These are phyloP conservation scores for Heteromormyrus szaboi DNA, from an alignment of 2,797 vertebrate species.

Conservation along the genomic window DNA sequence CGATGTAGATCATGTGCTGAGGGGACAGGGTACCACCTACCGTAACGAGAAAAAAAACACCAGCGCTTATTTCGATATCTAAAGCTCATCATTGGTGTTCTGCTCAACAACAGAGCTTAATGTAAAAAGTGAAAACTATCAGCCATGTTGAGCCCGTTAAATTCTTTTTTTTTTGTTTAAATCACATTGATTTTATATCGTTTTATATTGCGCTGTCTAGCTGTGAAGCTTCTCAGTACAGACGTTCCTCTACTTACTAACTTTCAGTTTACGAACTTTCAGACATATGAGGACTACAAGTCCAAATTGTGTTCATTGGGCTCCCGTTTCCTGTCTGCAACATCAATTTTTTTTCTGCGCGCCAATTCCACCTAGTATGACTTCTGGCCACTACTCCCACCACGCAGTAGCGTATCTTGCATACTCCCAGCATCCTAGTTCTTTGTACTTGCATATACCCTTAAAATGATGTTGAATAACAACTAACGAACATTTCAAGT, in stretches of 20 bases:
- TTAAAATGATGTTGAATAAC: not conserved
- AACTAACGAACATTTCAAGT: not conserved
- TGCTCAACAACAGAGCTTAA: not conserved
- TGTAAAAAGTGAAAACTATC: not conserved
- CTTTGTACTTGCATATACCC: not conserved
- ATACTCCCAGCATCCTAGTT: not conserved
- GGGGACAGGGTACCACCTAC: constrained; percentile 49
- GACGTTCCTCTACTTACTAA: not conserved
- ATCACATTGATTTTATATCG: not conserved
- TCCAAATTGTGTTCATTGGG: not conserved
- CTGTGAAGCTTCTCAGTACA: not conserved
- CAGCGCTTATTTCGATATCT: not conserved
- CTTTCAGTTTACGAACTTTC: not conserved
- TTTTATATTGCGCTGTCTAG: not conserved
- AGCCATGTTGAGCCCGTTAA: not conserved
- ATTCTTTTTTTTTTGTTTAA: not conserved
- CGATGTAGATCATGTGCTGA: constrained; percentile 54
- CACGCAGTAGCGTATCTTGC: no score
- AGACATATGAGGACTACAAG: not conserved
- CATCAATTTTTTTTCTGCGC: not conserved
- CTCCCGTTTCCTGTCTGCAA: not conserved
- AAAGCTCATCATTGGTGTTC: not conserved
- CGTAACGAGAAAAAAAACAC: not conserved
- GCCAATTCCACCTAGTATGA: not conserved
- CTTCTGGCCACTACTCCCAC: not conserved